Base-by-base conservation (phyloP, 1,140 invertebrate species). In the Caenorhabditis remanei region DNA sequence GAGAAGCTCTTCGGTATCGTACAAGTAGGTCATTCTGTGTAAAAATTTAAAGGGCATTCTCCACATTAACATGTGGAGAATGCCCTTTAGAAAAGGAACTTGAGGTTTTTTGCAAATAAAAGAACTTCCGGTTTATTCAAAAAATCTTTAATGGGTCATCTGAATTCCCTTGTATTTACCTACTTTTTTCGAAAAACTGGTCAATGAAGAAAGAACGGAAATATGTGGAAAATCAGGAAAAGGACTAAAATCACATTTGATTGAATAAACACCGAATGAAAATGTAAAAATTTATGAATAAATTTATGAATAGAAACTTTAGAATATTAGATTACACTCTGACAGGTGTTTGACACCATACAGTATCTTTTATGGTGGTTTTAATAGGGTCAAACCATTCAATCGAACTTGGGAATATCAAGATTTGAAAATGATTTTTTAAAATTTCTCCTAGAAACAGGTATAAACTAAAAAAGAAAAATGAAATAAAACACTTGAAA, bases 91-190 rank as follows among this genome's bases (percentile, higher is more conserved):
- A 71, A 71, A 71, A 71, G 16, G 41, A 43, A 43, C 40, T 71
- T 71, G 65, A 4, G 8, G 14, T 71, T 43, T 14, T 46, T 71
- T 71, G 65, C 65, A 71, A 71, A 71, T 71, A 46, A 71, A 43
- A 71, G 40, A 71, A 71, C 65, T 16, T 71, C 65, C 65, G 65
- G 65, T 71, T 71, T n/a, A 43, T 71, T 71, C 65, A 71, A 46
- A 65, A 40, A 53, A 53, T 53, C 16, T 53, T 53, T 53, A 13
- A 8, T 3, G 50, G 16, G 19, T n/a, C 8, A 19, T 61, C 56
- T 61, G 56, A 21, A 61, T 65, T 46, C n/a, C 13, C 4, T 8
- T 14, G 9, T 46, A 14, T 63, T 9, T n/a, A 46, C 65, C 65
- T 24, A 46, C 19, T 46, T 71, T 43, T 24, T 11, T 32, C 19